phyloP scores from a whole-genome alignment of 2,888 invertebrate species.

The Polymixis lichenea region DNA sequence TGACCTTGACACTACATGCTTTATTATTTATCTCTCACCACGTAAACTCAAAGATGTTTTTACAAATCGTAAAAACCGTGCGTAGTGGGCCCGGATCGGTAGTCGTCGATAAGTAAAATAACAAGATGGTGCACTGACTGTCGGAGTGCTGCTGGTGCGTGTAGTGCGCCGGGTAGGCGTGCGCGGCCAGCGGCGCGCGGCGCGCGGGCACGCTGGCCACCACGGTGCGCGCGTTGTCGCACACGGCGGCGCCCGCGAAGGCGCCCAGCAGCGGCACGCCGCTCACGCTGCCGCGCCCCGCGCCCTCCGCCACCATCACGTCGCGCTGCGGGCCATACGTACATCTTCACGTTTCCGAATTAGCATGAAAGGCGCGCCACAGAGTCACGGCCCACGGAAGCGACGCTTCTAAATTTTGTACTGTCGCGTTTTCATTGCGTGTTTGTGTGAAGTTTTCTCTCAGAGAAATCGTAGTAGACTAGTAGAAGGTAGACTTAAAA shows the following conservation, averaged over 20 bases:
- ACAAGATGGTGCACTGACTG: too few species aligned
- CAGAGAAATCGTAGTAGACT: too few species aligned
- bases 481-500: too few species aligned
- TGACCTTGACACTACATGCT: neutral
- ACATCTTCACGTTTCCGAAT: too few species aligned
- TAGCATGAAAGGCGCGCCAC: too few species aligned
- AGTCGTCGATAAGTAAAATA: too few species aligned
- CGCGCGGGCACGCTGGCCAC: conserved; percentile 90
- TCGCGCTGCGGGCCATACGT: conserved; percentile 64
- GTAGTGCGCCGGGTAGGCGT: conserved; percentile 61
- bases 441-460: too few species aligned
- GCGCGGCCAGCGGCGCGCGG: conserved; percentile 73
- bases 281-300: conserved; percentile 50
- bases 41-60: neutral
- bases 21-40: neutral
- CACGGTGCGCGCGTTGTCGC: conserved; percentile 93
- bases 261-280: conserved; percentile 89
- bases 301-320: conserved; percentile 73
- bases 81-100: too few species aligned
- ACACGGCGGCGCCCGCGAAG: conserved; percentile 93
- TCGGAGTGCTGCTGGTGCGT: conserved; percentile 45
- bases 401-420: too few species aligned
- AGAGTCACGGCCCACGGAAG: too few species aligned
- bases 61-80: too few species aligned
- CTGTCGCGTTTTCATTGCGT: too few species aligned